Conservation (phyloP, 2,797 vertebrate species). For the Channa striata region DNA sequence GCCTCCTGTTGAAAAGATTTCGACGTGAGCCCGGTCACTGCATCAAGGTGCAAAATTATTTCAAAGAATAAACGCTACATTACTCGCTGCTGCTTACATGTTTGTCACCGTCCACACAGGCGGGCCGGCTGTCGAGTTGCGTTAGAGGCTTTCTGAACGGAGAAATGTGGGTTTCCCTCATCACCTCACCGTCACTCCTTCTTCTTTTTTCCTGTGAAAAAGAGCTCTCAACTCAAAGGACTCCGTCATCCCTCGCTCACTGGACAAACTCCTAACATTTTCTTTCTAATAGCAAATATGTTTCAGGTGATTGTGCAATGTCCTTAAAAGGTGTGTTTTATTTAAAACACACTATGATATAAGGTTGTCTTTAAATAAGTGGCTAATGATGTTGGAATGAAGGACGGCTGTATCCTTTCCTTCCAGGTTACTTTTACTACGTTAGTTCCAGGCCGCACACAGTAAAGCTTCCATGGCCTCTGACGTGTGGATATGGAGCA, state of each 20-base stretch:
- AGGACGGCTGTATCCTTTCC: no score
- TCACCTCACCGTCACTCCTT: constrained; percentile 68
- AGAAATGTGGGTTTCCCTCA: constrained; percentile 81
- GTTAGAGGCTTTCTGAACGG: constrained; percentile 90
- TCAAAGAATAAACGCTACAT: background rate
- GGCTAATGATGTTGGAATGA: no score
- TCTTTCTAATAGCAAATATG: background rate
- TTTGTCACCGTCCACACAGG: constrained; percentile 86
- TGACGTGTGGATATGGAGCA: no score
- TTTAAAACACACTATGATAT: no score
- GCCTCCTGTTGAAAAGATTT: constrained; percentile 87
- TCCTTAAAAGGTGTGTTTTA: no score
- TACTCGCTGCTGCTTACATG: constrained; percentile 85
- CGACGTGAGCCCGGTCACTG: background rate
- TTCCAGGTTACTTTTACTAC: no score
- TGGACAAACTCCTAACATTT: no score
- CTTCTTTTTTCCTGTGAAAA: constrained; percentile 83
- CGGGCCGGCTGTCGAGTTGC: constrained; percentile 81
- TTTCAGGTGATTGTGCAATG: background rate
- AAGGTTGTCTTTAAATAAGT: no score
- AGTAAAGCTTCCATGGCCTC: no score
- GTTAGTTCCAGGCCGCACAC: no score
- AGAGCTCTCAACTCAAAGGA: background rate
- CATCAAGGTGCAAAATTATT: background rate
- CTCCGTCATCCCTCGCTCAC: no score